These are phyloP conservation scores for Oligia fasciuncula DNA, from an alignment of 2,888 invertebrate genomes.

Conservation along the genomic window DNA sequence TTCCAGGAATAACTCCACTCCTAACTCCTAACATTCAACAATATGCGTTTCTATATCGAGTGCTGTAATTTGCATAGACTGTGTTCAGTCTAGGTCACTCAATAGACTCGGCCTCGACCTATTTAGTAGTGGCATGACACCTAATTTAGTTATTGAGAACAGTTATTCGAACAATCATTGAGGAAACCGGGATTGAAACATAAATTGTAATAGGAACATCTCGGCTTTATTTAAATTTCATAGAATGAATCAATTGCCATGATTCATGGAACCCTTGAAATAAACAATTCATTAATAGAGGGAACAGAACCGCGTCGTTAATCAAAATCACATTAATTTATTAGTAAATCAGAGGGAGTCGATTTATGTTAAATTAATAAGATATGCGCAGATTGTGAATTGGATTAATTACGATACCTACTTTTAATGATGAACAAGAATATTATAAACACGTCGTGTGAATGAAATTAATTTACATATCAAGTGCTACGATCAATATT, in stretches of 20 bases:
- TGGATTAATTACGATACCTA: constrained; percentile 46
- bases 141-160: constrained; percentile 81
- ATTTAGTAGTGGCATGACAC: constrained; percentile 76
- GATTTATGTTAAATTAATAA: constrained; percentile 43
- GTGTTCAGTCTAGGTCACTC: constrained; percentile 73
- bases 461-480: constrained; percentile 45
- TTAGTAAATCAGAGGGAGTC: constrained; percentile 32
- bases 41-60: constrained; percentile 68
- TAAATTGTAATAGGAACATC: constrained; percentile 42
- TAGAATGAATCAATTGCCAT: constrained; percentile 32
- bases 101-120: constrained; percentile 83
- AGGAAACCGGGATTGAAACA: constrained; percentile 49
- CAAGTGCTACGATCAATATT: constrained; percentile 33
- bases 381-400: constrained; percentile 41
- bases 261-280: constrained; percentile 37
- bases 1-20: constrained; percentile 49
- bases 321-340: constrained; percentile 30
- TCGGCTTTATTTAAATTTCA: constrained; percentile 39
- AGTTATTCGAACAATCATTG: constrained; percentile 70
- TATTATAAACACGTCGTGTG: constrained; percentile 39
- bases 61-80: constrained; percentile 64
- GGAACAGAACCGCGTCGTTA: constrained; percentile 23
- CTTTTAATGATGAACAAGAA: constrained; percentile 40
- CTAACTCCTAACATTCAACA: constrained; percentile 42
- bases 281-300: constrained; percentile 27